Percentiles rank a stretch among this genome's conserved stretches.
Evolutionary conservation across 1,140 invertebrate species (phyloP).

Genomic region (Solenopsis invicta): DNA sequence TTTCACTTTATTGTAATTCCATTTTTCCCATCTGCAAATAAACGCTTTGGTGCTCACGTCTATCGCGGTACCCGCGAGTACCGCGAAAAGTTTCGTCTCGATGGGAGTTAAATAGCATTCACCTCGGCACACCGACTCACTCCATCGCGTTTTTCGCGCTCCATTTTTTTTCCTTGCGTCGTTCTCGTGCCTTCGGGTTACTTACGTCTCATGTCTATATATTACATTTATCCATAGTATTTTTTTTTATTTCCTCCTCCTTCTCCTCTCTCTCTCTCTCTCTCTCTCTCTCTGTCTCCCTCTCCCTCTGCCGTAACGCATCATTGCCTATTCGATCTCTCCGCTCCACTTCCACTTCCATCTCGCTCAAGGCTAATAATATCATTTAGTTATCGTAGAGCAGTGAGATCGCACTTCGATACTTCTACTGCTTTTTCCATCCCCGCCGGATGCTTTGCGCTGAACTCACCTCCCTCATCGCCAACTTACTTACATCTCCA

Average conservation of each 20-base stretch:
- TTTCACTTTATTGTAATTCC: constrained; percentile 81
- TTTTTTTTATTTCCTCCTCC: too few relatives aligned
- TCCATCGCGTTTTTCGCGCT: constrained; percentile 14
- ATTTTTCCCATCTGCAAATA: constrained; percentile 81
- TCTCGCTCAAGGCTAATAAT: constrained; percentile 64
- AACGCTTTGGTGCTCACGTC: constrained; percentile 78
- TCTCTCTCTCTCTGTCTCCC: background rate
- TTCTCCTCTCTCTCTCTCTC: background rate
- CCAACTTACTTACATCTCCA: constrained; percentile 63
- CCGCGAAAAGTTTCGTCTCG: constrained; percentile 75
- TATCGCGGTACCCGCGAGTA: constrained; percentile 75
- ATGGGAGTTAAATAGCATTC: constrained; percentile 76
- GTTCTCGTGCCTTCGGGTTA: background rate
- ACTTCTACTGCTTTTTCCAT: constrained; percentile 46
- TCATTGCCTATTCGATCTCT: constrained; percentile 46
- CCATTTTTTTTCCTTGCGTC: constrained; percentile 32
- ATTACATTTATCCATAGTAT: background rate
- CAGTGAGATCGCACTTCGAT: constrained; percentile 55
- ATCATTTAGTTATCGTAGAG: constrained; percentile 68
- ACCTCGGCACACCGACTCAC: constrained; percentile 25
- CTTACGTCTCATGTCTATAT: background rate
- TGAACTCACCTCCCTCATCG: constrained; percentile 28
- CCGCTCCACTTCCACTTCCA: constrained; percentile 40
- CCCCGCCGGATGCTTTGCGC: background rate
- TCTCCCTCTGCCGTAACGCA: constrained; percentile 17